Base-by-base conservation (phyloP, 2,797 vertebrate genomes). In the Podargus strigoides region DNA sequence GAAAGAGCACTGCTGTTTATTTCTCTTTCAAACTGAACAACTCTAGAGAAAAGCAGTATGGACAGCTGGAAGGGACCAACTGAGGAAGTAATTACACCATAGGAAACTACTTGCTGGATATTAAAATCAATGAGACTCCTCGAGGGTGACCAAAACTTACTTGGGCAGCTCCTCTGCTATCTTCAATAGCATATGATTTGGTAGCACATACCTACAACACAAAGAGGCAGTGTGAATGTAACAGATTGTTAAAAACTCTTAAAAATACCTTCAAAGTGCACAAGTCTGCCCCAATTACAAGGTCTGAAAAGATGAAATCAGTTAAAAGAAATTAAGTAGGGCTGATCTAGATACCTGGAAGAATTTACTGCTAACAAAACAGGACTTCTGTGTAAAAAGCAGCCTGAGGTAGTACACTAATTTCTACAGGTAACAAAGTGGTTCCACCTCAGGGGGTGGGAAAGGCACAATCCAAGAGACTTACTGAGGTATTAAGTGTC, bases 101-200 rank as follows among this genome's bases (percentile, higher is more conserved):
- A 68, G 23, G 44, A 70, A 85, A 56, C 0, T 1, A 76, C n/a
- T 68, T 59, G 15, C 17, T 74, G 42, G 41, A 26, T 62, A 47
- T 20, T n/a, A 59, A 72, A 72, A 77, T 36, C 47, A 85, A 42
- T 13, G 8, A 68, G 37, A 50, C 7, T 42, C 34, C 13, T 69
- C 70, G 37, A 81, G 22, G 14, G 26, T 58, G 37, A 90, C n/a
- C 21, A 85, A 58, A 86, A 93, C 99, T 98, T 98, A 99, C 99
- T 98, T 99, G 20, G 99, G 99, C 90, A 99, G 97, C 77, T 99
- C 98, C 83, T 99, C 99, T 0, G 99, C 97, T 55, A 99, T 99
- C 97, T 99, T 99, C 75, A 97, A 97, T 96, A 99, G 97, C 99
- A 99, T 99, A 66, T 99, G 99, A 93, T 99, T 99, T 44, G 99